These are phyloP conservation scores for Cladorhizidae sp. DNA, from an alignment of 37 sponge, comb jelly and placozoan genomes.

Conservation along the genomic window DNA sequence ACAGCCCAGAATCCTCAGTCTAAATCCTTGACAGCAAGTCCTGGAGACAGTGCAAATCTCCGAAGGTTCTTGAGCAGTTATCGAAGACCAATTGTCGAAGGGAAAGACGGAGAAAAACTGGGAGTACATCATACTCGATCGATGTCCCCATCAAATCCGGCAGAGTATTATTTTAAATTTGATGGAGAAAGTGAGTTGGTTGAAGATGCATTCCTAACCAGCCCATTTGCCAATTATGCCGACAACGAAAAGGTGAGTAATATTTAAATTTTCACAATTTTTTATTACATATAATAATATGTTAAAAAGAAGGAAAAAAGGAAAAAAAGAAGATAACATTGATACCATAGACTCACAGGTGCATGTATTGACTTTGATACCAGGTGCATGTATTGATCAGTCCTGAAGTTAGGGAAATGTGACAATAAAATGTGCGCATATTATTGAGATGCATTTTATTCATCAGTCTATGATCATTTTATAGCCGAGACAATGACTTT, in stretches of 20 bases:
- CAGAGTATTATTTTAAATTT: not conserved
- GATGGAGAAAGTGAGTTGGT: constrained; percentile 10
- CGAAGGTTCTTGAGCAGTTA: not conserved
- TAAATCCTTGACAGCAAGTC: not conserved
- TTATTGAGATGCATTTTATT: too few species aligned
- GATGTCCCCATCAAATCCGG: constrained; percentile 10
- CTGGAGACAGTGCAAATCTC: not conserved
- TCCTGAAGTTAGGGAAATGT: too few species aligned
- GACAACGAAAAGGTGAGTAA: too few species aligned
- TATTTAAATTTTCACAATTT: too few species aligned
- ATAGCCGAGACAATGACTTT: too few species aligned
- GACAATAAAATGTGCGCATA: too few species aligned
- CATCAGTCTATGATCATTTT: too few species aligned
- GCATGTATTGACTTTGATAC: too few species aligned
- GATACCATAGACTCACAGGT: not conserved
- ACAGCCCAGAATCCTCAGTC: not conserved
- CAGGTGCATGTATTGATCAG: too few species aligned
- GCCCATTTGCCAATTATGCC: not conserved
- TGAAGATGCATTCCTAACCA: constrained; percentile 50
- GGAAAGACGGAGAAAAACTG: not conserved
- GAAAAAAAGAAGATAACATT: not conserved
- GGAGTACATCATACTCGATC: not conserved
- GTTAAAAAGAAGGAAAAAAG: not conserved
- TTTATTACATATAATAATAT: too few species aligned
- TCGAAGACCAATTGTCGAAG: not conserved